phyloP scores from a whole-genome alignment of 2,888 invertebrate genomes.

The Yponomeuta evonymella region DNA sequence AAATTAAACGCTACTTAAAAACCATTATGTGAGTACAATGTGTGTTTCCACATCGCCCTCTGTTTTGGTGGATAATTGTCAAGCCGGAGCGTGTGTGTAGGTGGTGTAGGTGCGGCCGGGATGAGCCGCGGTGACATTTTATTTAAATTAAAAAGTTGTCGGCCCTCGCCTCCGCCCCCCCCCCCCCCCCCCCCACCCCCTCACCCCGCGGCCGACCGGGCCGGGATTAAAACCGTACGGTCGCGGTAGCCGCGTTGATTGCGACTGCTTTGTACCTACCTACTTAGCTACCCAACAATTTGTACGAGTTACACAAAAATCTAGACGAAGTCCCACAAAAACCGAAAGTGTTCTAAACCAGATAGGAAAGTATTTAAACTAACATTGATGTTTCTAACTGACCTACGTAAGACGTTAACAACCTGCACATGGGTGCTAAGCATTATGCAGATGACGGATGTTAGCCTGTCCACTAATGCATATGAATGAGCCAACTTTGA shows the following conservation, averaged over 20 bases:
- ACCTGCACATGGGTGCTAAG: background rate
- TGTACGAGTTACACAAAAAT: too few species aligned
- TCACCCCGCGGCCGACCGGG: background rate
- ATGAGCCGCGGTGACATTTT: constrained; percentile 12
- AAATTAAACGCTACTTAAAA: background rate
- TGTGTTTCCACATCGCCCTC: background rate
- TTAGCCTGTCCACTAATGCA: constrained; percentile 34
- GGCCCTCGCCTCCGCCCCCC: background rate
- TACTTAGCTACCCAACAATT: background rate
- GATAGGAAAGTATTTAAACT: background rate
- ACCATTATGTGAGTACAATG: background rate
- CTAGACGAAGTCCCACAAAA: too few species aligned
- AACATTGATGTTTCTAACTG: background rate
- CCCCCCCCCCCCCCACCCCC: background rate
- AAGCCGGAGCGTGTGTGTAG: background rate
- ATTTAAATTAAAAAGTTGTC: constrained; percentile 15
- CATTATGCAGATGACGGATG: background rate
- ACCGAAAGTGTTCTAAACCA: background rate
- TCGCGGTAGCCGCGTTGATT: constrained; percentile 12
- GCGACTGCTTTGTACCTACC: background rate
- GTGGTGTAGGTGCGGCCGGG: background rate
- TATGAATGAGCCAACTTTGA: constrained; percentile 48
- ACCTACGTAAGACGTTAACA: background rate
- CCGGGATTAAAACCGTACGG: constrained; percentile 7
- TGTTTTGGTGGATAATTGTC: background rate